A percentile compares a stretch with the other conserved stretches of the same genome.
These are phyloP conservation scores for Luehdorfia chinensis DNA, from an alignment of 1,140 invertebrate genomes.

Conservation along the genomic window DNA sequence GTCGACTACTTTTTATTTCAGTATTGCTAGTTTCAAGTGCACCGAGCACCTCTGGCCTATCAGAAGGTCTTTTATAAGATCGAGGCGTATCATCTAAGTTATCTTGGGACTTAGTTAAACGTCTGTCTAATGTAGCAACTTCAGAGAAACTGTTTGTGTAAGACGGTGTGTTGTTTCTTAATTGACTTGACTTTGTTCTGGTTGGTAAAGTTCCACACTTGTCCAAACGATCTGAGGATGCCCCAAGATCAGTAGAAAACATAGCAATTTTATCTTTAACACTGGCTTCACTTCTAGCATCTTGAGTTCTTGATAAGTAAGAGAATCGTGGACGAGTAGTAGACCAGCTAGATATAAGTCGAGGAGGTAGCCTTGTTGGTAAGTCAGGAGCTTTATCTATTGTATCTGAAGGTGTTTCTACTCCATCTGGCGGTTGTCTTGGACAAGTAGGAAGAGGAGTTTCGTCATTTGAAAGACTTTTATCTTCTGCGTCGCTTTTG, in stretches of 20 bases:
- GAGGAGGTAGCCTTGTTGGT: constrained; percentile 49
- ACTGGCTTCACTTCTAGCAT: constrained; percentile 86
- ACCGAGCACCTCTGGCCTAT: constrained; percentile 63
- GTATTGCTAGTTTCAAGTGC: constrained; percentile 41
- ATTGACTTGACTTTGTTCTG: constrained; percentile 47
- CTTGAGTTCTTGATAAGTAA: constrained; percentile 78
- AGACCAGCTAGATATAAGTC: constrained; percentile 49
- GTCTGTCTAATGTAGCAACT: constrained; percentile 58
- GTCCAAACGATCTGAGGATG: constrained; percentile 69
- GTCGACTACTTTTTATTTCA: constrained; percentile 33
- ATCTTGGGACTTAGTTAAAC: constrained; percentile 68
- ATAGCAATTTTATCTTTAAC: constrained; percentile 93
- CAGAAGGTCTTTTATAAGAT: constrained; percentile 51
- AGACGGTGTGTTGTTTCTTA: constrained; percentile 48
- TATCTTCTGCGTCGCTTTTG: constrained; percentile 67
- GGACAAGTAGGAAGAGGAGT: constrained; percentile 77
- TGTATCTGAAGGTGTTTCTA: constrained; percentile 89
- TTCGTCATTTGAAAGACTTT: constrained; percentile 70
- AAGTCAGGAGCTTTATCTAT: constrained; percentile 78
- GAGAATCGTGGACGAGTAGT: constrained; percentile 54
- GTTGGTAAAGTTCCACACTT: constrained; percentile 72
- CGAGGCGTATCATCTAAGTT: constrained; percentile 65
- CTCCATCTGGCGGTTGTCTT: constrained; percentile 90
- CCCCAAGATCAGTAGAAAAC: constrained; percentile 81
- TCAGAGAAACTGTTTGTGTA: constrained; percentile 53